Evolutionary conservation across 2,888 invertebrate species (phyloP), one percentile per base, ranked within the genome.

Genomic region (Himalopsyche japonica): DNA sequence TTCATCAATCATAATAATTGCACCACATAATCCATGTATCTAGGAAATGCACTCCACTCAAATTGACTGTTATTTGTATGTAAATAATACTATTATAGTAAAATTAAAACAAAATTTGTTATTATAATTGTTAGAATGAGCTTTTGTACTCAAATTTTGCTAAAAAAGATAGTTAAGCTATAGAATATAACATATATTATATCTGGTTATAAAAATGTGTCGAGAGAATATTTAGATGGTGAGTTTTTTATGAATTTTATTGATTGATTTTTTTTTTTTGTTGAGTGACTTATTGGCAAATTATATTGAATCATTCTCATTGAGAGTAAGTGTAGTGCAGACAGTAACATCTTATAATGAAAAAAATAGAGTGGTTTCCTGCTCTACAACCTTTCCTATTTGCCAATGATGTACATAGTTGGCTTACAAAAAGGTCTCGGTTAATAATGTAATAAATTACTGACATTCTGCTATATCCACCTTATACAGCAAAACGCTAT

Each of bases 71-170:
- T 86, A 84, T 79, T 78, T 77, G 43, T 81, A 84, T 48, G 37
- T 57, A 57, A 57, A 57, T 57, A 57, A 20, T 57, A 57, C 20
- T 20, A 57, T 57, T 8, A 57, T 48, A 79, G 48, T 79, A 27
- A 76, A 79, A 49, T 82, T 47, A 64, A 82, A 84, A 80, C 70
- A 80, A 80, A 85, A 70, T 43, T 81, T 84, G 83, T 82, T 86
- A 81, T 8, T 20, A 79, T 86, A 80, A 81, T 48, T 85, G 82
- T 86, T 86, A 86, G 85, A 85, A 43, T 64, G 81, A 84, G 86
- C 86, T 86, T 86, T 86, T 86, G 86, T 86, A 86, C 86, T 85
- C 82, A 86, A 86, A 84, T 81, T 84, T 84, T 84, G 84, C 84
- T 57, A 78, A 78, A 78, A 78, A 78, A 78, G 15, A 18, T 78